Evolutionary conservation across 2,113 vertebrate genomes (phyloP).

Genomic region (Tenrec ecaudatus): DNA sequence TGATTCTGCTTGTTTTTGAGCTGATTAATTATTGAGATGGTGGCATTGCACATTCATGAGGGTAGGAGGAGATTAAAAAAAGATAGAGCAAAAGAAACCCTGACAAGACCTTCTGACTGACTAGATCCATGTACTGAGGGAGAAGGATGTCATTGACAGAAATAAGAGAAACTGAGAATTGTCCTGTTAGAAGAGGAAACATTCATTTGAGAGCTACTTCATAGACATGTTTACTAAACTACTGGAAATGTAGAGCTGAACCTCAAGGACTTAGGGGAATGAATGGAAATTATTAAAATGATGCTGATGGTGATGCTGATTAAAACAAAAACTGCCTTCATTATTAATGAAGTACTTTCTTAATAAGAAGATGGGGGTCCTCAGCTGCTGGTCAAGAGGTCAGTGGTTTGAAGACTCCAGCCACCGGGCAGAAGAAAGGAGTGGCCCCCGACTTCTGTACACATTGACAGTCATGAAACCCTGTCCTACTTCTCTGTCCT

Average conservation of each 20-base stretch:
- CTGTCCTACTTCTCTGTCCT: not conserved
- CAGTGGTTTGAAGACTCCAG: not conserved
- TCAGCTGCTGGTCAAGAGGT: not conserved
- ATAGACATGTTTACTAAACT: not conserved
- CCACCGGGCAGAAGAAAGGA: too few species aligned
- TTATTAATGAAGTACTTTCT: not conserved
- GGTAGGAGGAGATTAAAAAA: not conserved
- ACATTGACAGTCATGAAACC: not conserved
- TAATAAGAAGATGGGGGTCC: not conserved
- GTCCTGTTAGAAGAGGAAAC: not conserved
- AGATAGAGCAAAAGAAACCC: not conserved
- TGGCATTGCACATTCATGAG: not conserved
- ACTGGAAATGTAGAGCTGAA: not conserved
- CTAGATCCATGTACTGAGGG: not conserved
- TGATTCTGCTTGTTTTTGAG: too few species aligned
- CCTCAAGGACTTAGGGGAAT: not conserved
- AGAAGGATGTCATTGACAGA: not conserved
- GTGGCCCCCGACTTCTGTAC: not conserved
- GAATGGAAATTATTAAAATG: not conserved
- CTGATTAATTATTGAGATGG: not conserved
- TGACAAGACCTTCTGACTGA: not conserved
- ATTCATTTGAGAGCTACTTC: not conserved
- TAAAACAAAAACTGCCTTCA: constrained; percentile 10
- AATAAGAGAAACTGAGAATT: not conserved
- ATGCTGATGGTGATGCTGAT: not conserved